Conservation (phyloP, 2,113 vertebrate genomes). For the Pachyramphus minor region DNA sequence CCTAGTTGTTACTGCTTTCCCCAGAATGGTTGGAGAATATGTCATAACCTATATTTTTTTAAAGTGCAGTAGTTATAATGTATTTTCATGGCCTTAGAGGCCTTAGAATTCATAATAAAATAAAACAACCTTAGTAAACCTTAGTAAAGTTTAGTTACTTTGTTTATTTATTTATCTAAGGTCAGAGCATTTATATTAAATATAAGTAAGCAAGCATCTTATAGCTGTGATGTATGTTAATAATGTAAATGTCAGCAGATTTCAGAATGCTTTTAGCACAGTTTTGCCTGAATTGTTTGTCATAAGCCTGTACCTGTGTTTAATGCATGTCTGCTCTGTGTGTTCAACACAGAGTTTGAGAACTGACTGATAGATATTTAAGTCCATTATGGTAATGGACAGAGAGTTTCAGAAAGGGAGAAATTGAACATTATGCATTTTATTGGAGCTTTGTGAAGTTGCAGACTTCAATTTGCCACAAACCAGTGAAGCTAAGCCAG, state of each 20-base stretch:
- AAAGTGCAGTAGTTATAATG: background rate
- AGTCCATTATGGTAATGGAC: background rate
- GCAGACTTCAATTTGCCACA: conserved; percentile 8
- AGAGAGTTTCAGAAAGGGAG: background rate
- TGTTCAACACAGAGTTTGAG: background rate
- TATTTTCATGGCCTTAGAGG: background rate
- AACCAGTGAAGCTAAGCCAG: conserved; percentile 9
- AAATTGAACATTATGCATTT: background rate
- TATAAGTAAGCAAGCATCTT: background rate
- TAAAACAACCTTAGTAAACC: background rate
- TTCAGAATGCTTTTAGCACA: background rate
- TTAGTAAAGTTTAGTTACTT: conserved; percentile 25
- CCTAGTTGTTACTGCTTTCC: conserved; percentile 54
- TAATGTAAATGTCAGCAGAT: background rate
- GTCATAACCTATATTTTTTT: background rate
- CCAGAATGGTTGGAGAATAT: conserved; percentile 4
- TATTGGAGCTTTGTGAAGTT: conserved; percentile 14
- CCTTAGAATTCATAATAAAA: background rate
- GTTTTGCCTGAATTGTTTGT: background rate
- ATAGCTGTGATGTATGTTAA: background rate
- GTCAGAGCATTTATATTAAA: conserved; percentile 15
- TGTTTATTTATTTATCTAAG: conserved; percentile 31
- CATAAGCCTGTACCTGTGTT: background rate
- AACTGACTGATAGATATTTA: background rate
- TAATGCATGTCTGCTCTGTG: background rate